Evolutionary conservation across 2,113 vertebrate species (phyloP).

Genomic region (Urocynchramus pylzowi): DNA sequence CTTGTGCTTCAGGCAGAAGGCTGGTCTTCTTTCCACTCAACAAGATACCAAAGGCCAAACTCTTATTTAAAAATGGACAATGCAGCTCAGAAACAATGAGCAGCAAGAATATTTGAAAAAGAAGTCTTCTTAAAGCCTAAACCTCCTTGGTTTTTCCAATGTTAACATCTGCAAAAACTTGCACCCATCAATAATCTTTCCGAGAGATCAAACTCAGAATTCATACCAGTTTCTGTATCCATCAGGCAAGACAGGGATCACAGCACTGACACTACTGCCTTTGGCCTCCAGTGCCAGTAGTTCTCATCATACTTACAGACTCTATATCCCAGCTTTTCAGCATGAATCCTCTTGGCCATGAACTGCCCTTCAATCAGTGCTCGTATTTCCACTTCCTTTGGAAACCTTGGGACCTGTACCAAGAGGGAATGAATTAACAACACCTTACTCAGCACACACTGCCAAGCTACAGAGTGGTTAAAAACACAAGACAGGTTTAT

Average conservation of each 20-base stretch:
- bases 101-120: not conserved
- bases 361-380: slow-evolving; percentile 94
- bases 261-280: not conserved
- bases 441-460: not conserved
- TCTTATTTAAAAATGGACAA: not conserved
- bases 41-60: not conserved
- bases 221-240: not conserved
- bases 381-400: slow-evolving; percentile 81
- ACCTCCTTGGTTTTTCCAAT: not conserved
- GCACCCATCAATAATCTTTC: not conserved
- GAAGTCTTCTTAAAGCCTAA: not conserved
- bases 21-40: not conserved
- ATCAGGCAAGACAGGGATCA: not conserved
- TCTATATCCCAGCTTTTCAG: slow-evolving; percentile 89
- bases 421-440: not conserved
- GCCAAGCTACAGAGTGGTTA: not conserved
- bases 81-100: not conserved
- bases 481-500: not conserved
- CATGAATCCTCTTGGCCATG: slow-evolving; percentile 90
- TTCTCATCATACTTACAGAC: slow-evolving; percentile 78
- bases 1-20: not conserved
- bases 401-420: slow-evolving; percentile 77
- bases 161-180: not conserved
- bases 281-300: not conserved
- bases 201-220: not conserved